phyloP scores from a whole-genome alignment of 2,113 vertebrate genomes.

The Sinocyclocheilus anshuiensis region DNA sequence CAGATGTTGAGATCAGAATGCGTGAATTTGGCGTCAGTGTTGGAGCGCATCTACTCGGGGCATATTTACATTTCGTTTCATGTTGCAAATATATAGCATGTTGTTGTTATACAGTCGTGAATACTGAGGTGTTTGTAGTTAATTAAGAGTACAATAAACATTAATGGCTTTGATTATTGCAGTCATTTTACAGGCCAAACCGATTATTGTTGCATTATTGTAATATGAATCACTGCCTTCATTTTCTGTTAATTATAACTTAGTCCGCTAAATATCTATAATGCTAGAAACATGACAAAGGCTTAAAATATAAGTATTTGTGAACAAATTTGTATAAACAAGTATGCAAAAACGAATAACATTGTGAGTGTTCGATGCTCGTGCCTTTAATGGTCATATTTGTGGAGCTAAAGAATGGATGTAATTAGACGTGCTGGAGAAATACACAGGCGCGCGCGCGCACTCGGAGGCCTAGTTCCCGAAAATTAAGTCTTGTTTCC shows the following conservation, averaged over 20 bases:
- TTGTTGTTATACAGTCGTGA: neutral
- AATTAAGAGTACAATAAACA: neutral
- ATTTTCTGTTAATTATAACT: neutral
- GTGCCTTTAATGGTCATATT: slow-evolving; percentile 39
- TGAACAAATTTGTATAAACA: neutral
- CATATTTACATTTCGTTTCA: slow-evolving; percentile 1
- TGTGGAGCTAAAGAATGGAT: slow-evolving; percentile 32
- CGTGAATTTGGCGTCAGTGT: neutral
- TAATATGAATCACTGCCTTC: neutral
- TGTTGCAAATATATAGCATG: neutral
- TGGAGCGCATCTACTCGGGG: neutral
- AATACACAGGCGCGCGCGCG: slow-evolving; percentile 43
- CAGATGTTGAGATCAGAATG: neutral
- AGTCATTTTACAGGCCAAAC: neutral
- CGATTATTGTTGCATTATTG: slow-evolving; percentile 30
- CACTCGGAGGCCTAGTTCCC: slow-evolving; percentile 4
- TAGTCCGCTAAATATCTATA: neutral
- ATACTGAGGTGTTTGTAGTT: neutral
- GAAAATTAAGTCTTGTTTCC: slow-evolving; percentile 61
- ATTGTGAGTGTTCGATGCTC: slow-evolving; percentile 20
- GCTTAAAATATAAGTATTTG: too few relatives aligned
- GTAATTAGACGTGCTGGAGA: slow-evolving; percentile 31
- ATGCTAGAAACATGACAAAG: neutral
- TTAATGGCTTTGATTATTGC: neutral
- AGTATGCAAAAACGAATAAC: neutral